Conservation (phyloP, 64 coral and sea anemone genomes). For the Dendrophyllia cribrosa region DNA sequence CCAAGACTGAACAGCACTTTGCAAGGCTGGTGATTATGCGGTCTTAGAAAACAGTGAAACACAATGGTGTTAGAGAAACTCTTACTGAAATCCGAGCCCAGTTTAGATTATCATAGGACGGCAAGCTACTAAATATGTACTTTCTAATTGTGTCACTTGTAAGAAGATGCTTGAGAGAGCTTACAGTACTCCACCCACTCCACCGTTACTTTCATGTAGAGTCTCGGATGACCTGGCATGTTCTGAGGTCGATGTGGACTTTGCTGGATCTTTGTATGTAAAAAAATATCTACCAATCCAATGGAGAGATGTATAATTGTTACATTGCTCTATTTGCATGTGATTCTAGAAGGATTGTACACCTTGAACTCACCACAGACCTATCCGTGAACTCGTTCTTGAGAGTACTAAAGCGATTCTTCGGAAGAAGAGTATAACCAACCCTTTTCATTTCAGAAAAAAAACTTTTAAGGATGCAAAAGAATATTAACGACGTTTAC, state of each 20-base stretch:
- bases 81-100: not conserved
- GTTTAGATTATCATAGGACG: slow-evolving; percentile 2
- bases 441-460: not conserved
- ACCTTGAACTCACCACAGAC: slow-evolving; percentile 62
- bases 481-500: not conserved
- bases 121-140: not conserved
- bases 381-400: slow-evolving; percentile 43
- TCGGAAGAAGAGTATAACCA: not conserved
- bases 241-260: slow-evolving; percentile 45
- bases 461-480: slow-evolving; percentile 9
- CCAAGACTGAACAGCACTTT: slow-evolving; percentile 1
- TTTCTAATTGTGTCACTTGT: too few species aligned
- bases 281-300: not conserved
- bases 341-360: not conserved
- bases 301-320: not conserved
- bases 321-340: slow-evolving; percentile 30
- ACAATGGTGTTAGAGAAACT: slow-evolving; percentile 47
- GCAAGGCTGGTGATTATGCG: not conserved
- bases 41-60: not conserved
- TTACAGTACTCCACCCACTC: not conserved
- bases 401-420: not conserved
- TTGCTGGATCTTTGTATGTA: slow-evolving; percentile 39
- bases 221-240: slow-evolving; percentile 5
- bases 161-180: not conserved
- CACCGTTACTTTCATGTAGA: not conserved